These are phyloP conservation scores for Phasia obesa DNA, from an alignment of 2,888 invertebrate genomes.

Conservation along the genomic window DNA sequence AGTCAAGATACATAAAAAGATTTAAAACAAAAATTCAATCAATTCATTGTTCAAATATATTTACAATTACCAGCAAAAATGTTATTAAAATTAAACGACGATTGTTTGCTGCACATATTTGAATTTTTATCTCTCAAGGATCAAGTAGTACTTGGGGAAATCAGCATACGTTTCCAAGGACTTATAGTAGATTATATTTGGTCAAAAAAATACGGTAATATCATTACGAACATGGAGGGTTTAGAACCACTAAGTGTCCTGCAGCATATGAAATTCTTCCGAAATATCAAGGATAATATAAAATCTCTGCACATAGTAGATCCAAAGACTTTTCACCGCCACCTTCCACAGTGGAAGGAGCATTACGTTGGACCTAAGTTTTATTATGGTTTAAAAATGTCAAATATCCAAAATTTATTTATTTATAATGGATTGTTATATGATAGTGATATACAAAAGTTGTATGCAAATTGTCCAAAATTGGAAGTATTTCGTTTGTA, in stretches of 20 bases:
- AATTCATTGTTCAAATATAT: too few species aligned
- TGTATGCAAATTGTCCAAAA: too few species aligned
- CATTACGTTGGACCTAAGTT: too few species aligned
- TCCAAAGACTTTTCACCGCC: constrained; percentile 50
- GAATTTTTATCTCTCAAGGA: constrained; percentile 58
- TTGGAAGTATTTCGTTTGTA: too few species aligned
- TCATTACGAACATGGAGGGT: constrained; percentile 44
- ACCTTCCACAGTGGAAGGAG: too few species aligned
- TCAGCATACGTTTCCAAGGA: constrained; percentile 60
- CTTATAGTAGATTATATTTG: constrained; percentile 66
- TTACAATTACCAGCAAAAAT: constrained; percentile 37
- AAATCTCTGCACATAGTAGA: constrained; percentile 48
- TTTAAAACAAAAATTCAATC: too few species aligned
- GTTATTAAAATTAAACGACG: constrained; percentile 66
- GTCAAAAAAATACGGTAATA: constrained; percentile 56
- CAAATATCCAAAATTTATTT: too few species aligned
- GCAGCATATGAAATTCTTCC: constrained; percentile 66
- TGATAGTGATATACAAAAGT: too few species aligned
- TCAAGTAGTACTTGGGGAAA: constrained; percentile 60
- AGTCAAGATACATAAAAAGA: too few species aligned
- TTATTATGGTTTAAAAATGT: too few species aligned
- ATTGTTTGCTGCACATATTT: constrained; percentile 68
- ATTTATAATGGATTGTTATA: too few species aligned
- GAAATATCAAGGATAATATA: constrained; percentile 57
- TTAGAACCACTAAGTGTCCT: constrained; percentile 44